Conservation (phyloP, 2,888 invertebrate species). For the Xanthia icteritia region DNA sequence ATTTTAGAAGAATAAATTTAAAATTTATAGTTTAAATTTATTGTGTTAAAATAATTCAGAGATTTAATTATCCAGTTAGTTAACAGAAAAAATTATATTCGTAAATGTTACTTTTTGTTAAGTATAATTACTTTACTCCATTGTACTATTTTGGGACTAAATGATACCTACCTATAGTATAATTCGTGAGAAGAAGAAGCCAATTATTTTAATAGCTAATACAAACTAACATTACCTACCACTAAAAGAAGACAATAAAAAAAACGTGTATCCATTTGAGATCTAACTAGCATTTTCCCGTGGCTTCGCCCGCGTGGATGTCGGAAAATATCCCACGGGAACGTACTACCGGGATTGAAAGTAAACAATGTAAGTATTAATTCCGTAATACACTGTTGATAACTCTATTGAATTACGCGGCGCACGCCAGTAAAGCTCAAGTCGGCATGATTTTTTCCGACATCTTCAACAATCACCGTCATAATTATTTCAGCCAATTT, state of each 20-base stretch:
- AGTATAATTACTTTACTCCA: conserved; percentile 26
- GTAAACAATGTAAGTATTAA: too few relatives aligned
- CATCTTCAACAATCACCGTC: too few relatives aligned
- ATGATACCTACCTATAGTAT: neutral
- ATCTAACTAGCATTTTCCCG: neutral
- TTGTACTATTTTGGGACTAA: conserved; percentile 31
- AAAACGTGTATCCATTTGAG: neutral
- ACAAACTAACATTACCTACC: conserved; percentile 4
- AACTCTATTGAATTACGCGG: too few relatives aligned
- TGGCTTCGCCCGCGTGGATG: too few relatives aligned
- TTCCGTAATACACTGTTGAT: too few relatives aligned
- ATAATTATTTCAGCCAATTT: too few relatives aligned
- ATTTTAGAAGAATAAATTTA: too few relatives aligned
- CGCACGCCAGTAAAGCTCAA: too few relatives aligned
- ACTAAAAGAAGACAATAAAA: neutral
- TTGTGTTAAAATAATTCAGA: conserved; percentile 1
- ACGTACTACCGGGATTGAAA: too few relatives aligned
- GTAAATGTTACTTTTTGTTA: conserved; percentile 30
- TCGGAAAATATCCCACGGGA: too few relatives aligned
- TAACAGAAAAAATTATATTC: conserved; percentile 19
- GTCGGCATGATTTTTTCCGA: too few relatives aligned
- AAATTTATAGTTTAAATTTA: too few relatives aligned
- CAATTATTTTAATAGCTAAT: neutral
- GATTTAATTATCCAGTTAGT: conserved; percentile 12
- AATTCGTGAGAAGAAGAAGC: conserved; percentile 31